These are phyloP conservation scores for Alviniconcha strummeri DNA, from an alignment of 2,888 invertebrate genomes.

Conservation along the genomic window DNA sequence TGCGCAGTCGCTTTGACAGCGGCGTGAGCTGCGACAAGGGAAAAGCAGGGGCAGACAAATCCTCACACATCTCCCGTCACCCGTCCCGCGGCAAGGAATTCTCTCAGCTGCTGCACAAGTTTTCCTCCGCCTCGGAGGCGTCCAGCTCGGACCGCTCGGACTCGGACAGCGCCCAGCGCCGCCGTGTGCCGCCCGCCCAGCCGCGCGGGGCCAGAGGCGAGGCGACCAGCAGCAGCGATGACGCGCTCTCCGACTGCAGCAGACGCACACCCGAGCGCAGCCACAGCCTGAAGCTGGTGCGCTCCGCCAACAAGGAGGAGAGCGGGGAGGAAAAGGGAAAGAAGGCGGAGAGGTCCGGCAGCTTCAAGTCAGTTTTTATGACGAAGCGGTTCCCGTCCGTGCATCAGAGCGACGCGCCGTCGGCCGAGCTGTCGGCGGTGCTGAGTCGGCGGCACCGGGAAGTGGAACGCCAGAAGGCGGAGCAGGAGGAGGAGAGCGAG, in stretches of 20 bases:
- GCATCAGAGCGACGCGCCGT: slow-evolving; percentile 78
- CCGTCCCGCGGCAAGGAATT: slow-evolving; percentile 56
- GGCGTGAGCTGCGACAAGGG: slow-evolving; percentile 5
- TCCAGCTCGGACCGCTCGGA: slow-evolving; percentile 42
- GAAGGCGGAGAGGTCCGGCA: slow-evolving; percentile 43
- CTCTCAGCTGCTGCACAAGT: slow-evolving; percentile 58
- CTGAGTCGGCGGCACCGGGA: slow-evolving; percentile 74
- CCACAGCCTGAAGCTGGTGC: slow-evolving; percentile 67
- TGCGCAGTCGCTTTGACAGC: slow-evolving; percentile 34
- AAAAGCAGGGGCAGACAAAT: slow-evolving; percentile 31
- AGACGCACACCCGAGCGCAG: slow-evolving; percentile 67
- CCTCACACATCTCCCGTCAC: slow-evolving; percentile 39
- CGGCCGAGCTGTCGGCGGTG: slow-evolving; percentile 81
- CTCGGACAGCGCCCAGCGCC: slow-evolving; percentile 41
- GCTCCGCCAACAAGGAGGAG: slow-evolving; percentile 75
- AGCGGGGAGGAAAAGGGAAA: slow-evolving; percentile 14
- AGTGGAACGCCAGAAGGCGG: slow-evolving; percentile 49
- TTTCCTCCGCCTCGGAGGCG: slow-evolving; percentile 59
- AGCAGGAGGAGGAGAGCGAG: slow-evolving; percentile 42
- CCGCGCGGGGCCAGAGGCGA: slow-evolving; percentile 52
- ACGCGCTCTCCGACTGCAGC: slow-evolving; percentile 36
- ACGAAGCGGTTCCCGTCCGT: slow-evolving; percentile 49
- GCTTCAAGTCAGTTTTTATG: slow-evolving; percentile 63
- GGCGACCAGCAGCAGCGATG: slow-evolving; percentile 51
- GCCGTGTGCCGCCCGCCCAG: slow-evolving; percentile 42